A percentile compares a stretch with the other conserved stretches of the same genome.
phyloP scores from a whole-genome alignment of 2,797 vertebrate genomes.

The Bufotes viridis region DNA sequence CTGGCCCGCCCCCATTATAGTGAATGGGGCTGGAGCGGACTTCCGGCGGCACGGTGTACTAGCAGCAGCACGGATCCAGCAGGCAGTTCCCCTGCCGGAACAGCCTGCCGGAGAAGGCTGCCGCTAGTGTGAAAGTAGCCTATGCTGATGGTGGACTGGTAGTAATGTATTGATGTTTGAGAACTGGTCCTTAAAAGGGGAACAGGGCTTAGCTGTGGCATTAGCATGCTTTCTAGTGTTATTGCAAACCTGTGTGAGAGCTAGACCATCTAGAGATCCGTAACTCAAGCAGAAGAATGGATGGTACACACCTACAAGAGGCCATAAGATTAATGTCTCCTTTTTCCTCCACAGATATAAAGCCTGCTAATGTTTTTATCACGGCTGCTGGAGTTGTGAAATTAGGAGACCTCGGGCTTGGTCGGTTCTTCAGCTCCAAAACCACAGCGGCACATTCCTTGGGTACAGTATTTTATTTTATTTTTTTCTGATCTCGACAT shows the following conservation, averaged over 20 bases:
- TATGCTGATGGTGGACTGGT: background rate
- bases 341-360: constrained; percentile 78
- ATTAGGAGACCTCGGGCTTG: constrained; percentile 85
- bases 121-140: too few species aligned
- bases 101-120: too few species aligned
- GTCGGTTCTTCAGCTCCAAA: constrained; percentile 87
- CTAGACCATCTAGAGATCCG: background rate
- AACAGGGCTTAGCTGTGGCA: too few species aligned
- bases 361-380: constrained; percentile 88
- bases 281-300: background rate
- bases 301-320: background rate
- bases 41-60: too few species aligned
- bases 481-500: background rate
- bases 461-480: constrained; percentile 69
- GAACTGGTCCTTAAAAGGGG: background rate
- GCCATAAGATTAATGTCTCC: background rate
- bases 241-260: background rate
- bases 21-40: too few species aligned
- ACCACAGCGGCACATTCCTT: constrained; percentile 87
- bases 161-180: background rate
- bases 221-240: background rate
- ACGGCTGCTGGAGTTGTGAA: constrained; percentile 85
- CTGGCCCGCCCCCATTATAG: too few species aligned
- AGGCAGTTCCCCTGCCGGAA: too few species aligned
- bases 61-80: too few species aligned